A percentile compares a stretch with the other conserved stretches of the same genome.
phyloP scores from a whole-genome alignment of 2,113 vertebrate species.

The Mirounga angustirostris region DNA sequence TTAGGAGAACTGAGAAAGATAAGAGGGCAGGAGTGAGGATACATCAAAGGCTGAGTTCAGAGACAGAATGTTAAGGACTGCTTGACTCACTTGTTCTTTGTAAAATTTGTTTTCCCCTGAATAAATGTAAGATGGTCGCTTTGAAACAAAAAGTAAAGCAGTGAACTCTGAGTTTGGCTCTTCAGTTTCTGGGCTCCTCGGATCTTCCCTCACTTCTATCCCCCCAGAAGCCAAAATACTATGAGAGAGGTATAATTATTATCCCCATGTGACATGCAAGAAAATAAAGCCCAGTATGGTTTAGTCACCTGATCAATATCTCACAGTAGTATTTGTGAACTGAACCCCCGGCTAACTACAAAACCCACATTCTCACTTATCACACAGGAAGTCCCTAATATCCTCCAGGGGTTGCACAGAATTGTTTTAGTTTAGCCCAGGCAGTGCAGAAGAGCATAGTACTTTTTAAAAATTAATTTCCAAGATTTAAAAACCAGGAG shows the following conservation, averaged over 20 bases:
- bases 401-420: background rate
- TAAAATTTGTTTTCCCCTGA: background rate
- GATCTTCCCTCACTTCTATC: background rate
- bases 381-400: background rate
- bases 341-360: background rate
- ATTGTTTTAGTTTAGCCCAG: background rate
- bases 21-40: background rate
- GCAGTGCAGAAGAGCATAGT: background rate
- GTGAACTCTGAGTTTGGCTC: background rate
- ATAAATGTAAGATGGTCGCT: background rate
- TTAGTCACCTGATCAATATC: background rate
- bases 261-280: background rate
- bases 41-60: background rate
- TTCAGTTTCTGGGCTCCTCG: background rate
- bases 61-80: background rate
- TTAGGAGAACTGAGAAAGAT: background rate
- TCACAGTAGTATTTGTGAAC: background rate
- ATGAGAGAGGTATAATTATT: background rate
- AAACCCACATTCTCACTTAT: background rate
- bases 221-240: background rate
- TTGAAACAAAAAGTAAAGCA: constrained; percentile 6
- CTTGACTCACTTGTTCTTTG: background rate
- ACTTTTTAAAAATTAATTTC: background rate
- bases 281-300: background rate
- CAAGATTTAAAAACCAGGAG: constrained; percentile 30